These are phyloP conservation scores for Sinohyriopsis cumingii DNA, from an alignment of 2,888 invertebrate genomes.

Conservation along the genomic window DNA sequence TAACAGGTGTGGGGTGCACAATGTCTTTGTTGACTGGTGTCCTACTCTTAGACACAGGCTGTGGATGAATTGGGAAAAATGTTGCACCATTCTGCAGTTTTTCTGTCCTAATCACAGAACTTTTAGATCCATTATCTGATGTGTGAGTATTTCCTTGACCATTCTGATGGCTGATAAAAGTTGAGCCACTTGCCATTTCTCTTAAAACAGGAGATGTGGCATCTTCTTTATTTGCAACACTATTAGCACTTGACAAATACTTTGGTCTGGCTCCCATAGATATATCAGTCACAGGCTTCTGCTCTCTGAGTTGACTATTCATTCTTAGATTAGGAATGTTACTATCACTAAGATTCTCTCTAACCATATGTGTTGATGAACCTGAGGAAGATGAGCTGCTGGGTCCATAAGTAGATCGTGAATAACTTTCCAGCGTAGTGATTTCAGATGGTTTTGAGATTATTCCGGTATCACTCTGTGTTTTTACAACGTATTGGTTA, in stretches of 20 bases:
- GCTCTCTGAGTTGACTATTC: no score
- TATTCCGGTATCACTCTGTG: not conserved
- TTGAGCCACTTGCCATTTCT: not conserved
- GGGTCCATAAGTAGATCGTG: no score
- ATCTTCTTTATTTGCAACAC: not conserved
- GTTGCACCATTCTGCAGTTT: slow-evolving; percentile 48
- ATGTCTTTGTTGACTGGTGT: slow-evolving; percentile 42
- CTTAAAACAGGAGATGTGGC: slow-evolving; percentile 3
- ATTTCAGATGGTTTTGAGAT: no score
- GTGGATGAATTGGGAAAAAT: slow-evolving; percentile 64
- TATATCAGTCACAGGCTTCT: no score
- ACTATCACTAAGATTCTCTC: no score
- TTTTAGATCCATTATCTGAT: slow-evolving; percentile 13
- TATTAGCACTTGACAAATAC: no score
- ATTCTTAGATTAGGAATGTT: no score
- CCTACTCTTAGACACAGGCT: slow-evolving; percentile 47
- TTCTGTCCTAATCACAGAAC: slow-evolving; percentile 46
- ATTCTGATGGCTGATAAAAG: slow-evolving; percentile 2
- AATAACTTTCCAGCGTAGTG: no score
- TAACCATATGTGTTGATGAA: no score
- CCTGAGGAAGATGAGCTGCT: no score
- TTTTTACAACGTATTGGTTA: not conserved
- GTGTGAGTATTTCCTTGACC: not conserved
- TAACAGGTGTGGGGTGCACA: slow-evolving; percentile 48
- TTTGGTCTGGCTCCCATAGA: no score